These are phyloP conservation scores for Eulemur mongoz DNA, from an alignment of 2,797 vertebrate species.

Conservation along the genomic window DNA sequence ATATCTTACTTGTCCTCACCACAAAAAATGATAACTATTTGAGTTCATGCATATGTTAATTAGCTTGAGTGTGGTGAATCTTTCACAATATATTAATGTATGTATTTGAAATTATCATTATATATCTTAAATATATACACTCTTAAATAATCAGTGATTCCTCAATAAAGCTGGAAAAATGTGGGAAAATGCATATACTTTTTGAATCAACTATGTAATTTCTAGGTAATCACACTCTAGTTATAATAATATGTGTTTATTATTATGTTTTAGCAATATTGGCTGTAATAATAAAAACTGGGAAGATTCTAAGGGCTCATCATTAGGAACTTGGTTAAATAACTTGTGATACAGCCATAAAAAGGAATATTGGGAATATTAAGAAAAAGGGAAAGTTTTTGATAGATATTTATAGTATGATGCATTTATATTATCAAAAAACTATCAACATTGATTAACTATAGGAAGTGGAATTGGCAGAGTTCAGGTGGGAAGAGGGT, in stretches of 20 bases:
- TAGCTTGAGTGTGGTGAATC: neutral
- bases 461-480: neutral
- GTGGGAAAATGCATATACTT: neutral
- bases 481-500: neutral
- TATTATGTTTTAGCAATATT: neutral
- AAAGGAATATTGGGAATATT: neutral
- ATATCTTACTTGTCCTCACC: neutral
- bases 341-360: neutral
- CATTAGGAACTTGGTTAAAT: neutral
- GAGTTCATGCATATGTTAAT: neutral
- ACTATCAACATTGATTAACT: neutral
- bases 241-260: neutral
- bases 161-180: neutral
- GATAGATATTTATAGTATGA: neutral
- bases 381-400: neutral
- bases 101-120: neutral
- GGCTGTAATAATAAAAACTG: neutral
- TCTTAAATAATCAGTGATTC: neutral
- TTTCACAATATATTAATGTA: neutral
- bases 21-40: neutral
- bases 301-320: neutral
- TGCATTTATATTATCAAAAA: neutral
- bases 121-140: neutral
- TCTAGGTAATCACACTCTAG: neutral
- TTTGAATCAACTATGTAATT: neutral